Conservation (phyloP, 2,113 vertebrate species). For the Amphiprion ocellaris region DNA sequence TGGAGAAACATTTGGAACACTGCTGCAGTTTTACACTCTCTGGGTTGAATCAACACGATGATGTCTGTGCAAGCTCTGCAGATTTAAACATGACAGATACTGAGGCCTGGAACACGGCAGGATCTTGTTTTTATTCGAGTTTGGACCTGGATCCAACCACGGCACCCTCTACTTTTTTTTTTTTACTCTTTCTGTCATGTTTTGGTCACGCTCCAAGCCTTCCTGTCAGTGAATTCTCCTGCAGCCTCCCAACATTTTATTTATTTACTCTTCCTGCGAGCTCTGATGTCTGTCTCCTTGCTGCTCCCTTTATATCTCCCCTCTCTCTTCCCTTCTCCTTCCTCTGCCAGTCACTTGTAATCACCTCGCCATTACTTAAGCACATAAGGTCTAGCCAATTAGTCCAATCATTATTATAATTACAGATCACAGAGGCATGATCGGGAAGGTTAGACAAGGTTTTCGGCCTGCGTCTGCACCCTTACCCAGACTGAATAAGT, state of each 20-base stretch:
- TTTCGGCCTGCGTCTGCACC: conserved; percentile 22
- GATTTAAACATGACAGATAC: conserved; percentile 50
- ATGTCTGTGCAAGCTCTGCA: conserved; percentile 37
- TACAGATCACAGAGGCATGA: conserved; percentile 54
- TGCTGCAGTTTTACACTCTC: conserved; percentile 7
- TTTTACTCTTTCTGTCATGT: conserved; percentile 38
- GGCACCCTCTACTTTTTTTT: neutral
- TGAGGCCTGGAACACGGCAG: conserved; percentile 26
- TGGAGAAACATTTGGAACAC: neutral
- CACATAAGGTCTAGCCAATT: conserved; percentile 64
- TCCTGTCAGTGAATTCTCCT: conserved; percentile 43
- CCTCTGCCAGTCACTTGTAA: conserved; percentile 28
- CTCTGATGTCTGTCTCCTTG: conserved; percentile 22
- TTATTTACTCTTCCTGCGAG: conserved; percentile 37
- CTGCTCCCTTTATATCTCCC: neutral
- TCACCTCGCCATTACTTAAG: conserved; percentile 31
- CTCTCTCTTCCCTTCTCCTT: neutral
- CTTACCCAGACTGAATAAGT: neutral
- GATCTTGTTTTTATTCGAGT: conserved; percentile 26
- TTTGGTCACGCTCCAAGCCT: conserved; percentile 50
- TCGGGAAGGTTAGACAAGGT: conserved; percentile 61
- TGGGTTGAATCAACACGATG: conserved; percentile 24
- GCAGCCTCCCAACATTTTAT: conserved; percentile 30
- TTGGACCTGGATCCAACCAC: conserved; percentile 30
- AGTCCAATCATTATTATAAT: conserved; percentile 65